Base-by-base conservation (phyloP, 2,113 vertebrate species). In the Channa maculata region DNA sequence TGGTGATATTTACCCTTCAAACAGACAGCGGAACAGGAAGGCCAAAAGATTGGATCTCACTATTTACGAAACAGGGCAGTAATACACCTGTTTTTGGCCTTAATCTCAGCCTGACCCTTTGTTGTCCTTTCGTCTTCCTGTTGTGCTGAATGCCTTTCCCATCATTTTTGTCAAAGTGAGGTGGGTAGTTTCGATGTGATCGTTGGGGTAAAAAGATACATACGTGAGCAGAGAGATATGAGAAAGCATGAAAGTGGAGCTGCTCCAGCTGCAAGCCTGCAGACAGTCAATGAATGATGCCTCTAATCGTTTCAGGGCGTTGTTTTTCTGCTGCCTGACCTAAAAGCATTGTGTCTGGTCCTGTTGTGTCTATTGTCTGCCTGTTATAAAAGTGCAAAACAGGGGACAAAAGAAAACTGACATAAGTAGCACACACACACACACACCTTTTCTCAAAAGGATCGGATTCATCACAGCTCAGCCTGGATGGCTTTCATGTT, bases 1-100 rank as follows among this genome's bases (percentile, higher is more conserved):
- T 92, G 89, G 68, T 74, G 82, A 55, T 89, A 64, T 90, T 91
- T 89, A 88, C 83, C 84, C 79, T 24, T 50, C 52, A 87, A 92
- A 91, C 90, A 91, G 84, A 85, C 90, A 80, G 83, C 11, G 67
- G 80, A 80, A 73, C 50, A 46, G 51, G 71, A 71, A 49, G 57
- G 60, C 76, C 2, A 14, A 44, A 33, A 81, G 84, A 91, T 82
- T 49, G 70, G 67, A 85, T 65, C 76, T 61, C 54, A n/a, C 39
- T 86, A 59, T 90, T 89, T 90, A 85, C 73, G 36, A 89, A 91
- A 91, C 86, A 87, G 65, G 3, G 54, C 58, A 48, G 79, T 15
- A 15, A 75, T 80, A 65, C 82, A 87, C 81, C 88, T 89, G 85
- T 63, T 90, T 70, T 33, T 59, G 65, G 38, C 65, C 84, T 61